phyloP scores from a whole-genome alignment of 2,113 vertebrate genomes.

The Rissa tridactyla region DNA sequence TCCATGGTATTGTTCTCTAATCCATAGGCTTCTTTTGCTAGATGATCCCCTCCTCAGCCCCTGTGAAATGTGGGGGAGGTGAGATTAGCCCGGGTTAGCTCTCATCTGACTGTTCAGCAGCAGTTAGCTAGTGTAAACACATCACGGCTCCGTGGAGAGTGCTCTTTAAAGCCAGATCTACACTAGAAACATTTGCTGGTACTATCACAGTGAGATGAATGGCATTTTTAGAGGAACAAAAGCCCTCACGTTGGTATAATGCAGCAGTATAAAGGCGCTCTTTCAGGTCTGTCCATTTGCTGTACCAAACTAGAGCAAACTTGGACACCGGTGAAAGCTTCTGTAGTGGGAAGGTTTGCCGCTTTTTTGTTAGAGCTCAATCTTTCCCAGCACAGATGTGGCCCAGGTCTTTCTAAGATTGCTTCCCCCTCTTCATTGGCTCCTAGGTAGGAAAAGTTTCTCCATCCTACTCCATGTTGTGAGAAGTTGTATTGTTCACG shows the following conservation, averaged over 20 bases:
- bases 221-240: background rate
- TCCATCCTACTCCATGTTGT: background rate
- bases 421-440: background rate
- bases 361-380: background rate
- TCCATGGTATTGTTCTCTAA: constrained; percentile 3
- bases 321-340: background rate
- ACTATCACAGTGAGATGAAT: background rate
- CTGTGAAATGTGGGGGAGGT: background rate
- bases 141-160: background rate
- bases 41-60: background rate
- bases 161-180: background rate
- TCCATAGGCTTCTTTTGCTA: background rate
- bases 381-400: background rate
- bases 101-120: background rate
- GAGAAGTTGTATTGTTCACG: background rate
- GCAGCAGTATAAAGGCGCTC: background rate
- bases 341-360: background rate
- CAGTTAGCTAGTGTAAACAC: background rate
- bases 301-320: background rate
- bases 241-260: background rate
- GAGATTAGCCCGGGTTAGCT: background rate
- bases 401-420: background rate
- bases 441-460: background rate
- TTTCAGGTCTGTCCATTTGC: background rate
- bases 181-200: background rate